Percentiles rank a stretch among this genome's conserved stretches.
phyloP scores from a whole-genome alignment of 2,113 vertebrate genomes.

The Entelurus aequoreus region DNA sequence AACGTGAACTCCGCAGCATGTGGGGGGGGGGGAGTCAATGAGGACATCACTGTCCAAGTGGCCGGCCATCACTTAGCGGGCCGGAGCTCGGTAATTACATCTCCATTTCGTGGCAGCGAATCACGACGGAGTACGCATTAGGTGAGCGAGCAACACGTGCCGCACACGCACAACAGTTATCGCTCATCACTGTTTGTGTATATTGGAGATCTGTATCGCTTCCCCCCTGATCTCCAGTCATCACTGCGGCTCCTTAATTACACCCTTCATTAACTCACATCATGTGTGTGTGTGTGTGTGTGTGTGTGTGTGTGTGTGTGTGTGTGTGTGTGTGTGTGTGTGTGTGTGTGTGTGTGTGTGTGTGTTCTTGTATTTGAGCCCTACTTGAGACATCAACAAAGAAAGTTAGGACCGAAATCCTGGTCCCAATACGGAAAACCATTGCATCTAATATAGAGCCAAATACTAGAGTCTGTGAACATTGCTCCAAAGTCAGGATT shows the following conservation, averaged over 20 bases:
- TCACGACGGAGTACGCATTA: not conserved
- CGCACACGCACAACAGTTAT: conserved; percentile 38
- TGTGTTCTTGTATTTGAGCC: not conserved
- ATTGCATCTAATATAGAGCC: no score
- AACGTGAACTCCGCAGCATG: conserved; percentile 49
- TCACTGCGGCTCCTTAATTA: conserved; percentile 67
- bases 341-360: conserved; percentile 30
- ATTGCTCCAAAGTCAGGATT: no score
- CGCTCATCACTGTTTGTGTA: conserved; percentile 65
- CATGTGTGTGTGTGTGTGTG: conserved; percentile 34
- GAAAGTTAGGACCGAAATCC: no score
- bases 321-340: conserved; percentile 28
- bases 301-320: not conserved
- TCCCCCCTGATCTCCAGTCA: conserved; percentile 60
- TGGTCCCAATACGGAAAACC: no score
- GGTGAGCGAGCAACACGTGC: no score
- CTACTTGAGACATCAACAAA: no score
- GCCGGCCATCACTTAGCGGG: conserved; percentile 54
- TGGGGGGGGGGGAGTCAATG: conserved; percentile 50
- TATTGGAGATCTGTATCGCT: conserved; percentile 67
- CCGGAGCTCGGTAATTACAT: not conserved
- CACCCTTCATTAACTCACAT: conserved; percentile 70
- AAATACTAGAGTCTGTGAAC: no score
- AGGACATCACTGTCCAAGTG: conserved; percentile 49
- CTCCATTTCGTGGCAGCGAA: not conserved